These are phyloP conservation scores for Pseudanteris insignis DNA, from an alignment of 2,888 invertebrate genomes.

Conservation along the genomic window DNA sequence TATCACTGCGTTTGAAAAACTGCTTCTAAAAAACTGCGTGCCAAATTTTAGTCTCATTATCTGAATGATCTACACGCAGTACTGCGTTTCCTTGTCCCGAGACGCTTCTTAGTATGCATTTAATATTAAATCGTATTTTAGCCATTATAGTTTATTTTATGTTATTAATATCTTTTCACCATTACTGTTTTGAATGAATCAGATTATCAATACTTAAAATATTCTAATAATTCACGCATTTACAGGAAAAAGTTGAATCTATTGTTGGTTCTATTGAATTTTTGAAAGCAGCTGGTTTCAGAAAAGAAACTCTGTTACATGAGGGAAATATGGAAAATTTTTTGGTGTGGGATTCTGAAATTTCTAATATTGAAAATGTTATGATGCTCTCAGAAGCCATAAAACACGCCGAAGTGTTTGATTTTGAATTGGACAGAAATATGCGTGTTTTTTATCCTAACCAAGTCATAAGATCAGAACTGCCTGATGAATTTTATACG, in stretches of 20 bases:
- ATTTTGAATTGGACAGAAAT: constrained; percentile 85
- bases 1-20: no score
- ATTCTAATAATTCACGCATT: constrained; percentile 49
- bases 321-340: constrained; percentile 74
- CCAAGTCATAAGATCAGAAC: constrained; percentile 75
- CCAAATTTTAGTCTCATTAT: no score
- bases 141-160: no score
- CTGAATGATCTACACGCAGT: no score
- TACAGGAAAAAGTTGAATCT: constrained; percentile 79
- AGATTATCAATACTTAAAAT: not conserved
- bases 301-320: constrained; percentile 69
- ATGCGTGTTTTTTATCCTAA: constrained; percentile 84
- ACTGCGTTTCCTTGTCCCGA: no score
- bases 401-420: constrained; percentile 81
- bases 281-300: constrained; percentile 85
- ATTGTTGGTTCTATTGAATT: constrained; percentile 85
- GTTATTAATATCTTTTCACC: no score
- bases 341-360: constrained; percentile 73
- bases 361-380: constrained; percentile 58
- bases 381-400: constrained; percentile 80
- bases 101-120: no score
- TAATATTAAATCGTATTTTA: no score
- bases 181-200: no score
- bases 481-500: constrained; percentile 87
- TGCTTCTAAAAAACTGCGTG: no score